Evolutionary conservation across 1,140 invertebrate species (phyloP), one percentile per base, ranked within the genome.

Genomic region (Thaumatotibia leucotreta): DNA sequence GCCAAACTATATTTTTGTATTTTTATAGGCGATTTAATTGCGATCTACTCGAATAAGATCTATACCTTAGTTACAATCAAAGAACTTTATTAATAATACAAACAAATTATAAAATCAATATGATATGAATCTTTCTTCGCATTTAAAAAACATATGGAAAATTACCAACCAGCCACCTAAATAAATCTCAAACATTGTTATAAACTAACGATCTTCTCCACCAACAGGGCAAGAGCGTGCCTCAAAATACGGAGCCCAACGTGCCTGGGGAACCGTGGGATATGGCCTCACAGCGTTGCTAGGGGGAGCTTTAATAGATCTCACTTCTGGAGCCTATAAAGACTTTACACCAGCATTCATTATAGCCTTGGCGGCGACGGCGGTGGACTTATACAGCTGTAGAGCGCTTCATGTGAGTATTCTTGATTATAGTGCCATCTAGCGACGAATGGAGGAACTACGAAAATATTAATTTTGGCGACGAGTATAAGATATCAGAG

Each of bases 181-280:
- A n/a, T n/a, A n/a, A n/a, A n/a, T n/a, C n/a, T 2, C 6, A 6
- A 29, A 29, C 6, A 29, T 29, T 29, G 6, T 2, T 29, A 29
- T 6, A 2, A 24, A 11, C 14, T n/a, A 14, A 39, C 9, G 17
- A 31, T 62, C 50, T 52, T 62, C 5, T 62, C n/a, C 9, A 24
- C 4, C 61, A 49, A 0, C 49, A 94, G 93, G 93, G 31, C 88
- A 91, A 32, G 92, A 92, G 9, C 89, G 92, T 5, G 86, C 95
- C 65, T 93, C 93, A 76, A 93, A 94, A 45, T 97, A 96, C 76
- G 95, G 96, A 1, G 92, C 93, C 14, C 96, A 97, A 80, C 88
- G 96, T 45, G 95, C 96, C 0, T 96, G 95, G 95, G 96, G 96
- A 27, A 96, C 95, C 0, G 93, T 94, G 31, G 95, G 95, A 14